Base-by-base conservation (phyloP, 2,113 vertebrate species). In the Tapirus terrestris region DNA sequence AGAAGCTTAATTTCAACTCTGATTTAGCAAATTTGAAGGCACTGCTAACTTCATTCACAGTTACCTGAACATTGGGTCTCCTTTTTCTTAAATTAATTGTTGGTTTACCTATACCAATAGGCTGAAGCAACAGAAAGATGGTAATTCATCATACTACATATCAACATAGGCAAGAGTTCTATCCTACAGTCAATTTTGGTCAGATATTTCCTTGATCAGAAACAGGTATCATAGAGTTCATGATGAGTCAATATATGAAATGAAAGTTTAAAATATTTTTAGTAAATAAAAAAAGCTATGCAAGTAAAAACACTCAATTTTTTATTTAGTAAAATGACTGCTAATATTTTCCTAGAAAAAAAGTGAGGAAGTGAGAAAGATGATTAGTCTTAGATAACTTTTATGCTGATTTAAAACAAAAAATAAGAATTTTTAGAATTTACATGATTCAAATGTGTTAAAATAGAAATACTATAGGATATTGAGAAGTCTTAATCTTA, bases 91-190 rank as follows among this genome's bases (percentile, higher is more conserved):
- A 98, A 94, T 99, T 99, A 99, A 99, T 82, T 98, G 99, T 99
- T 97, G 99, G 99, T 98, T 98, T 99, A 98, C 98, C 99, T 98
- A 99, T 98, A 98, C 99, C 99, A 99, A 99, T 98, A 98, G 98
- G 98, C 99, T 99, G 96, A 98, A 99, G 99, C 98, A 98, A 99
- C 96, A 99, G 97, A 99, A 98, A 99, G 98, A 98, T 48, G 97
- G 75, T 85, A 97, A 98, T 98, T 98, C 91, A 97, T 97, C 97
- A 97, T 93, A 96, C 96, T 93, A 89, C 33, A 84, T 67, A 25
- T 16, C n/a, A 79, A 48, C 36, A 93, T 1, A 73, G 20, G 29
- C 63, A 53, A 75, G 8, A 5, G 4, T n/a, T 70, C 45, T 60
- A 68, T 2, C 10, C 21, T 93, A 45, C 18, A 43, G 45, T 88